phyloP scores from a whole-genome alignment of 2,797 vertebrate species.

The Menidia menidia region DNA sequence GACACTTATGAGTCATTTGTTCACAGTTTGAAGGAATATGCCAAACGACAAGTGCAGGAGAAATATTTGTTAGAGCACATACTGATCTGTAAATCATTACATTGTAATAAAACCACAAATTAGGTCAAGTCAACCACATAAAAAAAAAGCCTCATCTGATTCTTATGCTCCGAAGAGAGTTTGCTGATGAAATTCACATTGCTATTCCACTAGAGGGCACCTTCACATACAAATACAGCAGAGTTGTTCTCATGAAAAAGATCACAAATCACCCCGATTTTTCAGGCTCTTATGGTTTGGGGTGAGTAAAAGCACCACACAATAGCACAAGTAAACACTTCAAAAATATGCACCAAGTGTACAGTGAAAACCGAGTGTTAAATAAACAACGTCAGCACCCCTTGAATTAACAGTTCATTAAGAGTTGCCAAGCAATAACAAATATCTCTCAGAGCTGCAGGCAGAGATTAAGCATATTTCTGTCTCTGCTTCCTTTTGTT shows the following conservation, averaged over 20 bases:
- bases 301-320: slow-evolving; percentile 57
- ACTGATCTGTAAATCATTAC: slow-evolving; percentile 25
- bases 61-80: slow-evolving; percentile 16
- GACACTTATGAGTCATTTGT: slow-evolving; percentile 45
- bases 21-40: slow-evolving; percentile 45
- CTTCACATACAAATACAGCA: slow-evolving; percentile 27
- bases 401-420: slow-evolving; percentile 22
- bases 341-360: slow-evolving; percentile 44
- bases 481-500: slow-evolving; percentile 5
- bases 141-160: slow-evolving; percentile 8
- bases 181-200: slow-evolving; percentile 11
- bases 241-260: slow-evolving; percentile 9
- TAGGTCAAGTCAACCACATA: slow-evolving; percentile 20
- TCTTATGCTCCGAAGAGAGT: slow-evolving; percentile 16
- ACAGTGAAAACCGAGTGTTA: slow-evolving; percentile 40
- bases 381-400: slow-evolving; percentile 23
- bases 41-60: slow-evolving; percentile 13
- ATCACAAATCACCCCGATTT: slow-evolving; percentile 27
- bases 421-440: slow-evolving; percentile 40
- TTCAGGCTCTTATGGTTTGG: slow-evolving; percentile 32
- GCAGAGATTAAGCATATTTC: slow-evolving; percentile 46
- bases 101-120: slow-evolving; percentile 24
- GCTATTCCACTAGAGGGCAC: slow-evolving; percentile 53
- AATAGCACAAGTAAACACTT: slow-evolving; percentile 54
- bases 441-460: slow-evolving; percentile 45